Base-by-base conservation (phyloP, 2,888 invertebrate species). In the Drosophila cracens region DNA sequence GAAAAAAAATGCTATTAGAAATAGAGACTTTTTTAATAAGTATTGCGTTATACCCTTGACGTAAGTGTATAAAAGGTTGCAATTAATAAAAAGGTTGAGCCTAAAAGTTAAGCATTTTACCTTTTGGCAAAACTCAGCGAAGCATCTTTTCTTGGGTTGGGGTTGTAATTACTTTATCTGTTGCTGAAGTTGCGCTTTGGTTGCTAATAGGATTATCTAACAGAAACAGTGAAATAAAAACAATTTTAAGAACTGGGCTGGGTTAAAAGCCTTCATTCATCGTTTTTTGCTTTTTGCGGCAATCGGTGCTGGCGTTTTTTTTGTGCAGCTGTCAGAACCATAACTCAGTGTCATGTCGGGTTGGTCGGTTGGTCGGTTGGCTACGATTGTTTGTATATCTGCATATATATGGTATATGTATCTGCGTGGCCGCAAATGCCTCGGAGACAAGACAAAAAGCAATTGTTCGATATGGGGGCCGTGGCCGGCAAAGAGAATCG, bases 261-360 rank as follows among this genome's bases (percentile, higher is more conserved):
- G 65, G 53, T 67, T 64, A 70, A 70, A 60, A 78, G 70, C 61
- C 65, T 72, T 72, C 74, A 62, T 46, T 25, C 46, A 46, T 46
- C 46, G 72, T 77, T 72, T 38, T 29, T 13, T 70, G 73, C 70
- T 73, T 70, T 73, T 59, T 76, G 64, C 27, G 67, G 70, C 66
- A 71, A 70, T 70, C 56, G 61, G 60, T 54, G 36, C 69, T 77
- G 80, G 48, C 40, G 16, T 36, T 7, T 46, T 46, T 18, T 67
- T 73, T 88, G 82, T 83, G 83, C 81, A 87, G 89, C 87, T 87
- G 87, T 87, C 87, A 87, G 89, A 87, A 87, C 87, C 89, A 87
- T 87, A 87, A 87, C 87, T 87, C 89, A 87, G 87, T 87, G 87
- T 87, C 87, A 89, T 87, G 87, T 88, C 81, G 76, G 73, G 69